Evolutionary conservation across 2,797 vertebrate species (phyloP), one percentile per base, ranked within the genome.

Genomic region (Phoeniculus purpureus): DNA sequence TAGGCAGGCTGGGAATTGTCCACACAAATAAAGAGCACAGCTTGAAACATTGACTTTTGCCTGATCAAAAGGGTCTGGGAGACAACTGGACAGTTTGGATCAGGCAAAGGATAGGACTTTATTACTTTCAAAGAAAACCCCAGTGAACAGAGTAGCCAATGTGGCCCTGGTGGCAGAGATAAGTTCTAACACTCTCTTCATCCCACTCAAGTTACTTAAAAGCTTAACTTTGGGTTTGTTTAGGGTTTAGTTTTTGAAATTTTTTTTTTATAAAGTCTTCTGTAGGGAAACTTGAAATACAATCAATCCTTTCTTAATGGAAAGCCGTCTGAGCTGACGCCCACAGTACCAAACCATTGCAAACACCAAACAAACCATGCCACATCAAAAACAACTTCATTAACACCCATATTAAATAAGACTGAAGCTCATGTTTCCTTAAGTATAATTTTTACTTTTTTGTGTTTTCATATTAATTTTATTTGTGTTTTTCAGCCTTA

Each of bases 21-120:
- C 88, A 90, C 52, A 89, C 68, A 96, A 96, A 96, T 94, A 94
- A 93, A 97, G 89, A 93, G 70, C 94, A 93, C 97, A 97, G 95
- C 89, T 90, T 96, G 96, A 97, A 97, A 95, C 64, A 60, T 25
- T 83, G 92, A 96, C 88, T 96, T 96, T 91, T 85, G 95, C 87
- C 70, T 94, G 90, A 97, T 96, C 95, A 96, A 96, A 97, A 96
- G 90, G 93, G 84, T 80, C 92, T 91, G 84, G 83, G 78, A 90
- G 95, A 91, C 86, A 94, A 94, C 52, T 73, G 93, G 96, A 92
- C 72, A 91, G 88, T 94, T 92, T 68, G 85, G 92, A 91, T 95
- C 94, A 96, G 83, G 91, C 94, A 87, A 67, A 94, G 82, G 68
- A 83, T 47, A 95, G n/a, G 6, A 55, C 47, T 95, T 95, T 95